Conservation (phyloP, 92 coral and sea anemone species). For the Nematostella vectensis region DNA sequence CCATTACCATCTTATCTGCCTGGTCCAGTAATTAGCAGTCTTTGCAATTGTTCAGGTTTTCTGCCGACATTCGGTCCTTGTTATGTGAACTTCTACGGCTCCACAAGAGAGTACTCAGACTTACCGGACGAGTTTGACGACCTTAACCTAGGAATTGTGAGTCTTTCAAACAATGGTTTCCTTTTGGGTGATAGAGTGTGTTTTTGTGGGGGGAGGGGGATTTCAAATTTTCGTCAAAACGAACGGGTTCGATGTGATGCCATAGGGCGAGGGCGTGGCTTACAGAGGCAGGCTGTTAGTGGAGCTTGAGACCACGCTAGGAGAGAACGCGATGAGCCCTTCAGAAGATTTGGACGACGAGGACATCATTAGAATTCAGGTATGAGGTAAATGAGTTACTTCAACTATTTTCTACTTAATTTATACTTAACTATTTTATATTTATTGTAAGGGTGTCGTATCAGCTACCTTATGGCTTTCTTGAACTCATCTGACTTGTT, state of each 20-base stretch:
- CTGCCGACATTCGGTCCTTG: slow-evolving; percentile 89
- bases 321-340: slow-evolving; percentile 20
- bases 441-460: too few species aligned
- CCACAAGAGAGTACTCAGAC: slow-evolving; percentile 86
- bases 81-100: slow-evolving; percentile 81
- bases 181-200: not conserved
- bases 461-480: too few species aligned
- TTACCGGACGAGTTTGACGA: slow-evolving; percentile 79
- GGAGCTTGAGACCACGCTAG: slow-evolving; percentile 38
- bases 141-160: slow-evolving; percentile 81
- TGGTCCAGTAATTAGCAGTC: too few species aligned
- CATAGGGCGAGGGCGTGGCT: slow-evolving; percentile 80
- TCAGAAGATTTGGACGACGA: slow-evolving; percentile 35
- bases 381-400: not conserved
- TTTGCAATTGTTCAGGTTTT: too few species aligned
- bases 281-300: slow-evolving; percentile 60
- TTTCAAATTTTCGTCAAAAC: too few species aligned
- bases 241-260: too few species aligned
- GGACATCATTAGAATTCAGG: slow-evolving; percentile 54
- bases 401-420: not conserved
- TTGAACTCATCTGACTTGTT: too few species aligned
- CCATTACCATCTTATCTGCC: too few species aligned
- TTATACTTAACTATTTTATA: too few species aligned
- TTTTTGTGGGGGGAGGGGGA: too few species aligned
- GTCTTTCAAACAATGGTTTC: slow-evolving; percentile 14